A percentile compares a stretch with the other conserved stretches of the same genome.
Conservation (phyloP, 2,888 invertebrate genomes). For the Hypomecis punctinalis region DNA sequence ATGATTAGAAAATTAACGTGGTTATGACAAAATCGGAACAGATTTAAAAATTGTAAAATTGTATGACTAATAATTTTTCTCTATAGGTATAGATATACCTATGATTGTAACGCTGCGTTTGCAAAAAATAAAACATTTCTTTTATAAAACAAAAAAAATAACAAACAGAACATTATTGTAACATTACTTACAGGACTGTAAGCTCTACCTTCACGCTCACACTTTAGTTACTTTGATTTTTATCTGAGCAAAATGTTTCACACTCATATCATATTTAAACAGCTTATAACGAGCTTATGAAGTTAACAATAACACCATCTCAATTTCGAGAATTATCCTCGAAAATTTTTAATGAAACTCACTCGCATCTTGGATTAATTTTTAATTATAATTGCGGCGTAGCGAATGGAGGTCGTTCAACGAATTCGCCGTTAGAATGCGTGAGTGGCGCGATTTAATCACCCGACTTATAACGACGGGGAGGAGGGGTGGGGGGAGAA, state of each 20-base stretch:
- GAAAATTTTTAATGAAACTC: conserved; percentile 46
- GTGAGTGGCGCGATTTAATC: conserved; percentile 79
- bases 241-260: neutral
- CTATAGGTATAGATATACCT: too few species aligned
- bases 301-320: conserved; percentile 15
- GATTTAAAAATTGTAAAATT: too few species aligned
- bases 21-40: too few species aligned
- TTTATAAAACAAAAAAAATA: too few species aligned
- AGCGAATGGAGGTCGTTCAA: conserved; percentile 64
- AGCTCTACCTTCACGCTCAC: too few species aligned
- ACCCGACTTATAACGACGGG: conserved; percentile 73
- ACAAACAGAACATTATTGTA: too few species aligned
- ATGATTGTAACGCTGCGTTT: too few species aligned
- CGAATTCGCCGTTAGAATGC: conserved; percentile 67
- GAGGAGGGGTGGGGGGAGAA: conserved; percentile 50
- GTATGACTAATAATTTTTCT: too few species aligned
- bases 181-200: too few species aligned
- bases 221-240: neutral
- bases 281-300: neutral
- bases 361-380: conserved; percentile 69
- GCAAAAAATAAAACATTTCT: too few species aligned
- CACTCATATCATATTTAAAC: neutral
- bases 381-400: conserved; percentile 79
- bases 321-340: conserved; percentile 25
- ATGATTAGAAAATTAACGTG: neutral